Evolutionary conservation across 2,797 vertebrate genomes (phyloP).

Genomic region (Clarias pachynema): DNA sequence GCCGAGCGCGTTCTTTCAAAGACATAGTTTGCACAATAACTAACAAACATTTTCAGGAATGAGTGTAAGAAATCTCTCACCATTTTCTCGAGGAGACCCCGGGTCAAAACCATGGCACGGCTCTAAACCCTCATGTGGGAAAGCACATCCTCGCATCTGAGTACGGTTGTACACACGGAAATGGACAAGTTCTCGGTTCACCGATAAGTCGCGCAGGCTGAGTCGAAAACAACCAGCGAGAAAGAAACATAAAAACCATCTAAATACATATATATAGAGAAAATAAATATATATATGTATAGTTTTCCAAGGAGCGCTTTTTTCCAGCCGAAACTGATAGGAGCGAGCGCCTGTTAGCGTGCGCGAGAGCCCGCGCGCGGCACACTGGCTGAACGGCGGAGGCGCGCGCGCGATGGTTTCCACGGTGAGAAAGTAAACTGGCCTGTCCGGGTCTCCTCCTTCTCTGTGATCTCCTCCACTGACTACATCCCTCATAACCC

Average conservation of each 20-base stretch:
- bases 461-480: neutral
- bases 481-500: neutral
- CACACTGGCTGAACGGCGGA: conserved; percentile 20
- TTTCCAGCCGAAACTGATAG: conserved; percentile 28
- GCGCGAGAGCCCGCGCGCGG: conserved; percentile 26
- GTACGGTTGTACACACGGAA: conserved; percentile 17
- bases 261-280: neutral
- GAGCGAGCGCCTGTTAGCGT: neutral
- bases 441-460: conserved; percentile 18
- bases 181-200: conserved; percentile 42
- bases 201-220: conserved; percentile 3
- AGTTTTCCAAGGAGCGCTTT: conserved; percentile 28
- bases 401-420: conserved; percentile 31
- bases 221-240: neutral
- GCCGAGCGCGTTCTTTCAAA: neutral
- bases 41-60: neutral
- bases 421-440: conserved; percentile 41
- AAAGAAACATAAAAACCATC: neutral
- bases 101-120: conserved; percentile 62
- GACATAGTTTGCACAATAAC: neutral
- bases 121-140: conserved; percentile 50
- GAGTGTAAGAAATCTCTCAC: conserved; percentile 47
- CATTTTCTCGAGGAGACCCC: conserved; percentile 58
- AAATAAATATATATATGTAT: neutral
- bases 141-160: conserved; percentile 55